Evolutionary conservation across 2,797 vertebrate genomes (phyloP), one percentile per base, ranked within the genome.

Genomic region (Tragopan temminckii): DNA sequence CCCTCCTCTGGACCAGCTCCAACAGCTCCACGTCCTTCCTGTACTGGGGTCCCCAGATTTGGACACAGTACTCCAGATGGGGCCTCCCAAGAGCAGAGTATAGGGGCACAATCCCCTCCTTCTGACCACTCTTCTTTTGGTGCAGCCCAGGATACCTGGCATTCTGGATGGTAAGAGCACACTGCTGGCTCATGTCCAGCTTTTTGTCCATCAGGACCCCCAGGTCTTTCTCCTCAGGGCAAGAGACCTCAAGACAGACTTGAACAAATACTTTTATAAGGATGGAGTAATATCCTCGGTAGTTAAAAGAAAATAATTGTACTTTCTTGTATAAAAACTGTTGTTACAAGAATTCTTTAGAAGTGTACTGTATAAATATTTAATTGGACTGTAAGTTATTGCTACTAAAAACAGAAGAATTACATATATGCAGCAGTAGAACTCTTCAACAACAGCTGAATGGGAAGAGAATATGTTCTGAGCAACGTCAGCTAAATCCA

Each of bases 361-460:
- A 69, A 69, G 31, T n/a, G 17, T 29, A 12, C 31, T n/a, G 23
- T 46, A 46, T 46, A 27, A 46, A 29, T 59, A 46, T 25, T 50
- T 50, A 38, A 40, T 48, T 62, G 48, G 23, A 63, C 52, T 21
- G n/a, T 74, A 35, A 24, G 36, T 14, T 62, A 33, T 42, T 31
- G 59, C 17, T 52, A 31, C 36, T 52, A 17, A 62, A 42, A 77
- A 20, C 45, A 77, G 38, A 76, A 61, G 61, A 15, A 52, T 63
- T 62, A 52, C 25, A n/a, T 40, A 16, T 21, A 42, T 38, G 13
- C 29, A 58, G 84, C 48, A 59, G 9, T 17, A 38, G 40, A 36
- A 67, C 71, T 90, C 83, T 89, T 86, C 59, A 81, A 48, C 33
- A 80, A 36, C 85, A 88, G 80, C 93, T 94, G 89, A 67, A 31